Percentiles rank a stretch among this genome's conserved stretches.
phyloP scores from a whole-genome alignment of 2,113 vertebrate species.

The Sceloporus undulatus region DNA sequence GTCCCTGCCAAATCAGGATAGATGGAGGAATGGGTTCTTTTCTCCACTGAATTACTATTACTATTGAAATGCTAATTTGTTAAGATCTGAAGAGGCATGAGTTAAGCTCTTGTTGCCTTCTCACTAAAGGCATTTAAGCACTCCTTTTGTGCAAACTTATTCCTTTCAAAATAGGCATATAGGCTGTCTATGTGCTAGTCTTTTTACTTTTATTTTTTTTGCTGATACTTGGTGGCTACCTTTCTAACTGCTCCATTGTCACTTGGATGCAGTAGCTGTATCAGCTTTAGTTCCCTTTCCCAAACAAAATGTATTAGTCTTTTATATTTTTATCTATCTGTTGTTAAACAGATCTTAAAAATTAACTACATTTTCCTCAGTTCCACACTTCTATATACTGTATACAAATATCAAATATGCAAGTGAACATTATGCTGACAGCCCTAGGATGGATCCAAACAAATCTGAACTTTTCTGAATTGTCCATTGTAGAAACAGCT shows the following conservation, averaged over 20 bases:
- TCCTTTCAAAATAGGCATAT: not conserved
- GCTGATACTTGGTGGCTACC: not conserved
- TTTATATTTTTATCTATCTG: not conserved
- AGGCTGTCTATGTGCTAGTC: not conserved
- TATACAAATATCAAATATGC: not conserved
- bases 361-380: not conserved
- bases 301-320: not conserved
- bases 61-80: too few relatives aligned
- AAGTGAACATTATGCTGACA: not conserved
- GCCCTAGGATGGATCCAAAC: not conserved
- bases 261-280: rapidly evolving
- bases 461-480: not conserved
- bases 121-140: not conserved
- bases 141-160: not conserved
- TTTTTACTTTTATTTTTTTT: not conserved
- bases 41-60: too few relatives aligned
- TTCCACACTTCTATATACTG: not conserved
- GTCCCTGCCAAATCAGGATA: too few relatives aligned
- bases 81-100: too few relatives aligned
- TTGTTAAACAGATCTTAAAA: not conserved
- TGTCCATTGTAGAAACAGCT: not conserved
- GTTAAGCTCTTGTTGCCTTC: not conserved
- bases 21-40: too few relatives aligned
- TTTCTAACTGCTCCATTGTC: not conserved
- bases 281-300: not conserved